Base-by-base conservation (phyloP, 2,797 vertebrate genomes). In the Clamator glandarius region DNA sequence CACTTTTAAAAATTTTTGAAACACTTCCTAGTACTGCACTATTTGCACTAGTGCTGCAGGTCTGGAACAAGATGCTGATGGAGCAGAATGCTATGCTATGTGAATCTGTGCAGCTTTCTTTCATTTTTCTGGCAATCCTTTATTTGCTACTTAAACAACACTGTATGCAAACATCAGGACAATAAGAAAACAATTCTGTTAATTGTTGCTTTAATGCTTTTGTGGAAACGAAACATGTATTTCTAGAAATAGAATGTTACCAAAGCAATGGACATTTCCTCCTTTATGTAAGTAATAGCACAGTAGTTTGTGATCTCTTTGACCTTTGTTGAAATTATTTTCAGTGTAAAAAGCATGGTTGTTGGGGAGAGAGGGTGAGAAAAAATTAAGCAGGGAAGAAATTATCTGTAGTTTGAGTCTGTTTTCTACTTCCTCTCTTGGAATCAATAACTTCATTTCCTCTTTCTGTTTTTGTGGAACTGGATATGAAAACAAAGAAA, bases 381-480 rank as follows among this genome's bases (percentile, higher is more conserved):
- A 28, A 90, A 78, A 86, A 62, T 58, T 80, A 84, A 78, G 12
- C 25, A 68, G 51, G 36, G 23, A 68, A 89, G 54, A 83, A 89
- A 88, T 66, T 64, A 66, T 44, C 73, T 80, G 36, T 5, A 48
- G 21, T 62, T 76, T 76, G 55, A 91, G 72, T 69, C 62, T 50
- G 19, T 74, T 77, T 87, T 67, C 39, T 77, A 5, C 18, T 81
- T 88, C 82, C 33, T 90, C 10, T 51, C 63, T 75, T 46, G 42
- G 33, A 89, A 94, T 75, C 44, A 12, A 5, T 57, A 92, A 46
- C 79, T 95, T 88, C n/a, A 62, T 96, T 90, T 93, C 69, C 41
- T 83, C 36, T 50, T 84, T 85, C 68, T 94, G 50, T 73, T 90
- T 89, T 78, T 79, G 44, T 87, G 61, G 23, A 84, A 50, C 15